These are phyloP conservation scores for Actinia tenebrosa DNA, from an alignment of 64 coral and sea anemone genomes.

Conservation along the genomic window DNA sequence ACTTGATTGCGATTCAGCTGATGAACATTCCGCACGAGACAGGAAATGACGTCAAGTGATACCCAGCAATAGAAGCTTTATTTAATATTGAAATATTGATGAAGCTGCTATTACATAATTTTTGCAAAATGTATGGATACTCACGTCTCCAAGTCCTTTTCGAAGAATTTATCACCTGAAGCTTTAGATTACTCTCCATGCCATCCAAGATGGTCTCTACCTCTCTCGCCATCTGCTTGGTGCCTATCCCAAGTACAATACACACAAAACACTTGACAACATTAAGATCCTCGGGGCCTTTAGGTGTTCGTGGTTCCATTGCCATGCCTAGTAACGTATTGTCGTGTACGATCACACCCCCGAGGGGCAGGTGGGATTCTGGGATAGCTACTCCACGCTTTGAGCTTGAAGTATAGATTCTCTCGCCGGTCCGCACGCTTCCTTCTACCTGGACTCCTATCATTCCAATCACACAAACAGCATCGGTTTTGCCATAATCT, in stretches of 20 bases:
- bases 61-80: too few species aligned
- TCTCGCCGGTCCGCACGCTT: constrained; percentile 65
- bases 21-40: too few species aligned
- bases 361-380: constrained; percentile 69
- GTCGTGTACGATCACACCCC: constrained; percentile 36
- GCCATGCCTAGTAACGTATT: constrained; percentile 86
- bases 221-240: constrained; percentile 61
- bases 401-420: constrained; percentile 79
- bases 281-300: constrained; percentile 28
- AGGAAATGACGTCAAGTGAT: background rate
- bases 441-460: constrained; percentile 80
- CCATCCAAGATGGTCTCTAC: constrained; percentile 69
- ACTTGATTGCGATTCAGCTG: too few species aligned
- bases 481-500: constrained; percentile 36
- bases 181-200: constrained; percentile 61
- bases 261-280: constrained; percentile 92
- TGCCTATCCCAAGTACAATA: constrained; percentile 80
- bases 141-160: constrained; percentile 50
- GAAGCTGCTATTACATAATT: background rate
- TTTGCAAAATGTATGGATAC: background rate
- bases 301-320: constrained; percentile 51
- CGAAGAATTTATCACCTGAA: constrained; percentile 48
- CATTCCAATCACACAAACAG: constrained; percentile 95
- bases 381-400: constrained; percentile 68
- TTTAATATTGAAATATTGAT: background rate